These are phyloP conservation scores for Mimas tiliae DNA, from an alignment of 2,888 invertebrate species.

Conservation along the genomic window DNA sequence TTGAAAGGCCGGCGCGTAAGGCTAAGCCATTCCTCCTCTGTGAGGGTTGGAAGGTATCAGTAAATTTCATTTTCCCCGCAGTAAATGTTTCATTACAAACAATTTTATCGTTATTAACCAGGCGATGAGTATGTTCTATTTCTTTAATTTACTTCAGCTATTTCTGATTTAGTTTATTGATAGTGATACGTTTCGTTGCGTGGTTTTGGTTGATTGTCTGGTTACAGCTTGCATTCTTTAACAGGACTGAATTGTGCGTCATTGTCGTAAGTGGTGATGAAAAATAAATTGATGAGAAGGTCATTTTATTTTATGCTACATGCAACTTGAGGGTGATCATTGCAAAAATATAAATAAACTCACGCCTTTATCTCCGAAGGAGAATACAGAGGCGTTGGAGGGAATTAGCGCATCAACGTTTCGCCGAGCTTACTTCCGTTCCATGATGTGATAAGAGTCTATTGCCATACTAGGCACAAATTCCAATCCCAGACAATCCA, in stretches of 20 bases:
- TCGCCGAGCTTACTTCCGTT: too few species aligned
- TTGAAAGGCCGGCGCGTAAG: too few species aligned
- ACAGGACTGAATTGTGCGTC: conserved; percentile 12
- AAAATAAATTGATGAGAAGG: conserved; percentile 18
- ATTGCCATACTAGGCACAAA: too few species aligned
- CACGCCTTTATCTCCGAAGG: too few species aligned
- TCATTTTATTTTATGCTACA: conserved; percentile 14
- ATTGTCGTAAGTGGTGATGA: conserved; percentile 19
- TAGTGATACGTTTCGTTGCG: neutral
- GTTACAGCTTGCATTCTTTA: conserved; percentile 17
- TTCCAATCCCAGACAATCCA: too few species aligned
- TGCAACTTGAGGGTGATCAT: neutral
- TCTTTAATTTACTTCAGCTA: neutral
- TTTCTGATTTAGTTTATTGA: conserved; percentile 1
- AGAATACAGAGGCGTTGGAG: too few species aligned
- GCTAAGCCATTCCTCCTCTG: too few species aligned
- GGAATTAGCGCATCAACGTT: too few species aligned
- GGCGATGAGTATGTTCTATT: neutral
- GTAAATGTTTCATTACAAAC: neutral
- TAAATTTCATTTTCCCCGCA: too few species aligned
- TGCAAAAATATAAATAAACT: neutral
- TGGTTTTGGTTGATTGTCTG: conserved; percentile 13
- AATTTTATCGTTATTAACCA: neutral
- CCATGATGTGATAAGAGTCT: too few species aligned
- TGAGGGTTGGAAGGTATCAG: too few species aligned